These are phyloP conservation scores for Bovichtus variegatus DNA, from an alignment of 2,797 vertebrate genomes.

Conservation along the genomic window DNA sequence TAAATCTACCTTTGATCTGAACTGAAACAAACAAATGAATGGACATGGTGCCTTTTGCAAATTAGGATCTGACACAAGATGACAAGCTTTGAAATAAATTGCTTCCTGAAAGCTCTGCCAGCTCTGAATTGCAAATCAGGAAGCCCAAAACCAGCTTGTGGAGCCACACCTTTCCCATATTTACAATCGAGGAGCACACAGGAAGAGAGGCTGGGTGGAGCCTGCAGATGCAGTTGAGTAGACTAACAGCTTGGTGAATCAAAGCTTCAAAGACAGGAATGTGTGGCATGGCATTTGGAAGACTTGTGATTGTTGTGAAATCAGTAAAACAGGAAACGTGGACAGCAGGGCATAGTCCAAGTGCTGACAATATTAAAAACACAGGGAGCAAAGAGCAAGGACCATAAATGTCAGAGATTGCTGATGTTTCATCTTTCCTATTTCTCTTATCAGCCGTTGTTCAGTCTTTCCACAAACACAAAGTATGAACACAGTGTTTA, in stretches of 20 bases:
- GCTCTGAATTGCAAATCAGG: conserved; percentile 59
- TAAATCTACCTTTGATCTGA: background rate
- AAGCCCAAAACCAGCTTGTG: conserved; percentile 33
- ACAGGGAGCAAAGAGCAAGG: conserved; percentile 28
- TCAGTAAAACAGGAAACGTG: conserved; percentile 35
- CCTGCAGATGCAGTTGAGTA: conserved; percentile 26
- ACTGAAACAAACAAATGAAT: conserved; percentile 11
- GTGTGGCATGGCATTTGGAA: background rate
- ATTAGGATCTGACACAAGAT: background rate
- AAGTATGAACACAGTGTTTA: conserved; percentile 18
- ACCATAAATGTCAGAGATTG: conserved; percentile 53
- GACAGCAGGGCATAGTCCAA: conserved; percentile 65
- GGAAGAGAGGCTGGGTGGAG: conserved; percentile 40
- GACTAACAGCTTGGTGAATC: conserved; percentile 35
- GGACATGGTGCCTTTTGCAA: background rate
- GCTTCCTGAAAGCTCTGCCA: conserved; percentile 26
- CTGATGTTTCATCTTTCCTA: background rate
- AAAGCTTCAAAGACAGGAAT: conserved; percentile 20
- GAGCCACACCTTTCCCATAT: conserved; percentile 73
- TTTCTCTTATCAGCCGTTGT: conserved; percentile 7
- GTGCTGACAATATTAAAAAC: conserved; percentile 45
- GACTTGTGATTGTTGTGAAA: conserved; percentile 38
- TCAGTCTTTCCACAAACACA: background rate
- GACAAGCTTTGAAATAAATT: conserved; percentile 1
- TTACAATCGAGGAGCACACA: conserved; percentile 71